These are phyloP conservation scores for Drosophila siamana DNA, from an alignment of 2,888 invertebrate genomes.

Conservation along the genomic window DNA sequence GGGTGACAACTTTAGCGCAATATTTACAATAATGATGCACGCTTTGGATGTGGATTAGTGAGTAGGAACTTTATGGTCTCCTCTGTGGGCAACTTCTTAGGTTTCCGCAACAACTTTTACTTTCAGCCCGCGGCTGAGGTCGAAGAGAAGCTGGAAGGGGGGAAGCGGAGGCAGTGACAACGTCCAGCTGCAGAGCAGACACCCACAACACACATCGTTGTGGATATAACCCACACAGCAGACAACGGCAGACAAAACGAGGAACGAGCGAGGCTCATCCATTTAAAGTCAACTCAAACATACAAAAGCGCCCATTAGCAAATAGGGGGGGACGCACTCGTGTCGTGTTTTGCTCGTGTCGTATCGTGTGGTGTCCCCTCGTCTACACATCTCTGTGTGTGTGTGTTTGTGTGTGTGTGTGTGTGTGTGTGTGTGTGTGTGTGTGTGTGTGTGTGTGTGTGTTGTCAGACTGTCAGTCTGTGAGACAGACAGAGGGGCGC, in stretches of 20 bases:
- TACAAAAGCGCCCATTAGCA: conserved; percentile 74
- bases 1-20: conserved; percentile 8
- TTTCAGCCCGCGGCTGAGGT: conserved; percentile 42
- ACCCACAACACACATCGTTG: conserved; percentile 53
- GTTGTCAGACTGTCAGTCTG: conserved; percentile 50
- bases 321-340: conserved; percentile 62
- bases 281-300: conserved; percentile 68
- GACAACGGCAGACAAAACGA: conserved; percentile 27
- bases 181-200: conserved; percentile 57
- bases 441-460: conserved; percentile 34
- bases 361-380: conserved; percentile 39
- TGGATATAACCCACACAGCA: conserved; percentile 54
- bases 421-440: conserved; percentile 40
- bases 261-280: conserved; percentile 64
- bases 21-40: not conserved
- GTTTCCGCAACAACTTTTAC: conserved; percentile 70
- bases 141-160: not conserved
- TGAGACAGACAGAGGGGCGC: conserved; percentile 41
- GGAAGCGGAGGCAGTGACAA: conserved; percentile 36
- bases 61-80: not conserved
- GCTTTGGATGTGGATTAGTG: not conserved
- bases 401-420: conserved; percentile 38
- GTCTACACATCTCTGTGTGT: conserved; percentile 23
- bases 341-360: conserved; percentile 65
- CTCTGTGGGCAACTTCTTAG: conserved; percentile 13